Evolutionary conservation across 1,140 invertebrate genomes (phyloP), one percentile per base, ranked within the genome.

Genomic region (Globodera rostochiensis): DNA sequence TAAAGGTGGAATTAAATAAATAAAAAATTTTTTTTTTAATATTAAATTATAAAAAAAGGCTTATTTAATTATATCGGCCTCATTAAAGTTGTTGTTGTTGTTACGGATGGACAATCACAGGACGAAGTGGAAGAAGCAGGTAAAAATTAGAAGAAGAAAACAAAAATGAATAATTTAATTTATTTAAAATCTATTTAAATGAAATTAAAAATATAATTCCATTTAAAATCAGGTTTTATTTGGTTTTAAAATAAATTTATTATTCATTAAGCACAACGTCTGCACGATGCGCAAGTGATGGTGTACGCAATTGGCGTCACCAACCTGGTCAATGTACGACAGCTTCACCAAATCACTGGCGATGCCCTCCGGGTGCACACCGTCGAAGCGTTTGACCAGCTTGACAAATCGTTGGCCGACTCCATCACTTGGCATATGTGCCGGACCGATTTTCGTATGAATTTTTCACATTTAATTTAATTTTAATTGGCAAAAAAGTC

Each of bases 391-490:
- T 90, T 90, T 69, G 88, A 89, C 15, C 82, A 90, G 80, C 69
- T 90, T 25, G 88, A 89, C 79, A 80, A 84, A 74, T 84, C 87
- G 47, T 73, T 89, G 25, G 88, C 87, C 50, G 88, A 90, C 69
- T 89, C 88, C 5, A 67, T 89, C 13, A 89, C 88, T 45, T 89
- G 87, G 86, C 86, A 89, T 71, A 90, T 90, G 88, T 89, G 88
- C 82, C 84, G 87, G 57, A 90, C 88, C 13, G 88, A 89, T 66
- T 89, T 89, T 79, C 80, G 87, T 87, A 70, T 80, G 81, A 6
- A 36, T 45, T 66, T 47, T 25, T 0, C 46, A 25, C 8, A 8
- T 25, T 74, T 25, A 13, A 15, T 74, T 64, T 25, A 25, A 25
- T 25, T 8, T 6, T 25, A 74, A 74, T 25, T 74, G 9, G 46